These are phyloP conservation scores for Meiosimyza platycephala DNA, from an alignment of 2,888 invertebrate species.

Conservation along the genomic window DNA sequence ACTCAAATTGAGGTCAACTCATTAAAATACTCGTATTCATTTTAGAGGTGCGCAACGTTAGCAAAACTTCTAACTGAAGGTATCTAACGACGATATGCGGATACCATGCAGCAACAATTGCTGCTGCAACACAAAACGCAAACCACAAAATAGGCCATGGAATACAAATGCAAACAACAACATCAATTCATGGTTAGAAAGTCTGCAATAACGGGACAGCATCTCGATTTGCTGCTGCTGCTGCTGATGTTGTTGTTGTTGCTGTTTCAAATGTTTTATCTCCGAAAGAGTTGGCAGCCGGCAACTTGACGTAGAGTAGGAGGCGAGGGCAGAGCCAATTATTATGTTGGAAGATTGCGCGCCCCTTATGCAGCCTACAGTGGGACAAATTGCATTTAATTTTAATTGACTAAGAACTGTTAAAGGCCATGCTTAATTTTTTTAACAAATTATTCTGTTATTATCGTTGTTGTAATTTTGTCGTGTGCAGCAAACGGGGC, in stretches of 20 bases:
- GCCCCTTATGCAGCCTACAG: neutral
- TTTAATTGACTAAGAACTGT: neutral
- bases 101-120: neutral
- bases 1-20: slow-evolving; percentile 11
- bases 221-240: no score
- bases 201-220: slow-evolving; percentile 16
- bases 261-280: neutral
- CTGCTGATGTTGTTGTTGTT: neutral
- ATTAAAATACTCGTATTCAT: neutral
- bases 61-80: neutral
- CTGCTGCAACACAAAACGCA: neutral
- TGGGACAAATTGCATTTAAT: slow-evolving; percentile 21
- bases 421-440: neutral
- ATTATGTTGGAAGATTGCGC: neutral
- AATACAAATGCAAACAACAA: neutral
- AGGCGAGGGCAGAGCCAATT: slow-evolving; percentile 2
- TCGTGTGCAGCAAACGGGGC: no score
- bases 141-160: slow-evolving; percentile 18
- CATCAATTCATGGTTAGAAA: slow-evolving; percentile 18
- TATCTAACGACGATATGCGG: neutral
- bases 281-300: slow-evolving; percentile 5
- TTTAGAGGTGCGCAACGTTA: neutral
- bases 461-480: neutral
- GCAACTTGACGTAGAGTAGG: neutral
- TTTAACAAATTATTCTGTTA: neutral